These are phyloP conservation scores for Myrmophylax atrothorax DNA, from an alignment of 2,113 vertebrate species.

Conservation along the genomic window DNA sequence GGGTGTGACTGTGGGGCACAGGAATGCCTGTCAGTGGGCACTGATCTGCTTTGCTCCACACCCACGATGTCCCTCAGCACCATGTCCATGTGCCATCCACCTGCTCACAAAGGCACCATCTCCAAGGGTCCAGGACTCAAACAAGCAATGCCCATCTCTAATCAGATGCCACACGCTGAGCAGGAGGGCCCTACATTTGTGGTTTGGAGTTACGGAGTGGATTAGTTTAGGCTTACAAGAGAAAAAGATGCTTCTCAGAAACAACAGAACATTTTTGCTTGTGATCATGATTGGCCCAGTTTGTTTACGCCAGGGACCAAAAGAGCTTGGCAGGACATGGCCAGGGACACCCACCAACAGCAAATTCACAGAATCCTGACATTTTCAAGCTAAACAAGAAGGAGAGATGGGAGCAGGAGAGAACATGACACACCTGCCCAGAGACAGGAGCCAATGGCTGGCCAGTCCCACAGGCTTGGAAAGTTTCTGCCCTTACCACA, in stretches of 20 bases:
- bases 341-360: background rate
- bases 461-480: background rate
- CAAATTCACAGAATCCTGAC: background rate
- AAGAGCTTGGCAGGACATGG: background rate
- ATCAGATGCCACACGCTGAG: accelerated
- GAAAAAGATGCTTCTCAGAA: background rate
- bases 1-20: accelerated
- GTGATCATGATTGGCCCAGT: background rate
- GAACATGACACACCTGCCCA: background rate
- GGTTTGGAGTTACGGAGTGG: background rate
- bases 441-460: background rate
- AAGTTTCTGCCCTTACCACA: background rate
- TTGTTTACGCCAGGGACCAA: background rate
- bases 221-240: background rate
- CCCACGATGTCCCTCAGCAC: background rate
- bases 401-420: background rate
- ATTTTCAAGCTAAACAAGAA: background rate
- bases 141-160: background rate
- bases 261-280: background rate
- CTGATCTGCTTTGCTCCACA: background rate
- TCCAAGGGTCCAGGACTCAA: background rate
- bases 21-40: background rate
- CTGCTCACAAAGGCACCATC: background rate
- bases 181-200: background rate
- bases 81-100: accelerated